Percentiles rank a stretch among this genome's conserved stretches.
Evolutionary conservation across 2,113 vertebrate species (phyloP).

Genomic region (Lepidiolamprologus cunningtoni): DNA sequence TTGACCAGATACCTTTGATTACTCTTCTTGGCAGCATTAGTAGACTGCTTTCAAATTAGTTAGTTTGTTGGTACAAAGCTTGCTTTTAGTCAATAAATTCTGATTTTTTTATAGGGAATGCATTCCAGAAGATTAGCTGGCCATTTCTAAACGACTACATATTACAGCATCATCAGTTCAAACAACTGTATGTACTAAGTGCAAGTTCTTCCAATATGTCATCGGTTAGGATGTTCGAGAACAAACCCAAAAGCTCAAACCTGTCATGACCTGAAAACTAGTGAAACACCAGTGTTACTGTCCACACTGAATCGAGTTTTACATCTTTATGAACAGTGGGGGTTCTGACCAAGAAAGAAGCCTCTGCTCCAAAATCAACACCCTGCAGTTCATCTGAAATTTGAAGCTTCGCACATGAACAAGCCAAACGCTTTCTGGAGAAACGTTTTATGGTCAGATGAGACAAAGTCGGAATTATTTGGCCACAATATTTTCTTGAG

Average conservation of each 20-base stretch:
- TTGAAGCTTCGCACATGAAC: not conserved
- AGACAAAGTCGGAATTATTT: not conserved
- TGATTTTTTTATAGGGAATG: not conserved
- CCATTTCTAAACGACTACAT: not conserved
- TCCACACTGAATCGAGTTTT: not conserved
- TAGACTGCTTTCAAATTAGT: not conserved
- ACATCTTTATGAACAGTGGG: rapidly evolving
- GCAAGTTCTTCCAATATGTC: not conserved
- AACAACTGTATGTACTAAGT: rapidly evolving
- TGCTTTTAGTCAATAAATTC: not conserved
- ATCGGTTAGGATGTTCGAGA: not conserved
- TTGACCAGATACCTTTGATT: not conserved
- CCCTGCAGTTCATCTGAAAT: not conserved
- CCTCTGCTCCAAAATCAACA: not conserved
- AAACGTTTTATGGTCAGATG: not conserved
- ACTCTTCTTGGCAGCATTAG: not conserved
- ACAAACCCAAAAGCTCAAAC: not conserved
- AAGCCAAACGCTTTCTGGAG: not conserved
- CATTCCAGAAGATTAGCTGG: not conserved
- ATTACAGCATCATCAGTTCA: not conserved
- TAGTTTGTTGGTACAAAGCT: not conserved
- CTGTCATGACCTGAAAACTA: not conserved
- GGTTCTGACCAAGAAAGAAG: not conserved
- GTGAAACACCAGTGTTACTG: not conserved
- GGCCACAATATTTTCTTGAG: not conserved